Percentiles rank a stretch among this genome's conserved stretches.
phyloP scores from a whole-genome alignment of 2,113 vertebrate species.

The Brachypteracias leptosomus region DNA sequence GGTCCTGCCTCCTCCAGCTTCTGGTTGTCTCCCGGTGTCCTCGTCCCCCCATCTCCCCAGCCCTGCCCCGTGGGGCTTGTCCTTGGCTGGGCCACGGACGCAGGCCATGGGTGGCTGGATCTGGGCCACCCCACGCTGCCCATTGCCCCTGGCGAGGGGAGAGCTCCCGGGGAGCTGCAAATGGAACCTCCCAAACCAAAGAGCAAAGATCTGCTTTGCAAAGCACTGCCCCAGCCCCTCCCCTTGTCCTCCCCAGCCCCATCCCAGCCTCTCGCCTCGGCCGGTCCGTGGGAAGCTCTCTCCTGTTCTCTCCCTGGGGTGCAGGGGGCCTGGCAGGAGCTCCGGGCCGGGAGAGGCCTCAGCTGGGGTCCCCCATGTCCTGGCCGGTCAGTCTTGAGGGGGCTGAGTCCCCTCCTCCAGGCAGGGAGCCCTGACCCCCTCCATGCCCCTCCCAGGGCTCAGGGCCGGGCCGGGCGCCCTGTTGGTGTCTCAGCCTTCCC shows the following conservation, averaged over 20 bases:
- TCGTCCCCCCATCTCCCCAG: neutral
- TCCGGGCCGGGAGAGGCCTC: neutral
- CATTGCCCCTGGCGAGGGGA: neutral
- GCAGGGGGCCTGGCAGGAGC: neutral
- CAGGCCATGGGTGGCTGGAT: neutral
- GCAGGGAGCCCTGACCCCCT: neutral
- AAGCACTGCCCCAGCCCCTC: neutral
- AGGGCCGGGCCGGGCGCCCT: accelerated
- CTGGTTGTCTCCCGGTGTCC: neutral
- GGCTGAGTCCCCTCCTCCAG: neutral
- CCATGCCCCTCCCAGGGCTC: neutral
- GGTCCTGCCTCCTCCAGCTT: neutral
- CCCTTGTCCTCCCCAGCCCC: neutral
- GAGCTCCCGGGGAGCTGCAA: neutral
- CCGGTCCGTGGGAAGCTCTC: neutral
- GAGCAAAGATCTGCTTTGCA: slow-evolving; percentile 36
- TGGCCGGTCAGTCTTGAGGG: neutral
- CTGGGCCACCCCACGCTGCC: neutral
- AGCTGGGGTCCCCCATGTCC: neutral
- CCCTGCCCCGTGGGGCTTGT: neutral
- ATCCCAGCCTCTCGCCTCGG: neutral
- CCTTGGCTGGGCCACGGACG: neutral
- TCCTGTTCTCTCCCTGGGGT: neutral
- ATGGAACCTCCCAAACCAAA: neutral
- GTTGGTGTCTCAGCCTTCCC: too few species aligned